Base-by-base conservation (phyloP, 2,888 invertebrate genomes). In the Pterostichus madidus region DNA sequence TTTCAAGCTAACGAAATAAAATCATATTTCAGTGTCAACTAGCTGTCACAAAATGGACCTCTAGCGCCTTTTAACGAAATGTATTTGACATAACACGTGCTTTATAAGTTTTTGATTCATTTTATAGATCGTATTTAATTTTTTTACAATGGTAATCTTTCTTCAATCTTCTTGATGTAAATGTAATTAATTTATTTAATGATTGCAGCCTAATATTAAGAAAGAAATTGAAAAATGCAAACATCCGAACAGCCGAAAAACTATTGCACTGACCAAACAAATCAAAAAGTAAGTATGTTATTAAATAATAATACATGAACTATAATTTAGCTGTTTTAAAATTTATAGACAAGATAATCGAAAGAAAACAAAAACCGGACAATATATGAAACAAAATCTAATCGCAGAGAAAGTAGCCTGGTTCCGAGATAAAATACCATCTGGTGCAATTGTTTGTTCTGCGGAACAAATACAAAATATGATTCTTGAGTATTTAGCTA, bases 231-330 rank as follows among this genome's bases (percentile, higher is more conserved):
- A 89, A 35, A 93, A 93, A 88, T 91, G 93, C 79, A 94, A 94
- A 87, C 97, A 97, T 90, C 97, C 97, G 0, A 96, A 96, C 89
- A 97, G 97, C 86, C 92, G 97, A 85, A 96, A 96, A 91, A 95
- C 96, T 0, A 91, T 93, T 84, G 94, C 94, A 7, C 89, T 96
- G 17, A 92, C 93, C 1, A 95, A 94, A 88, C 94, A 95, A 89
- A 91, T 93, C 6, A 93, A 94, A 85, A 95, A 92, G 92, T 93
- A 89, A 86, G 87, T 53, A 76, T 64, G 46, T 80, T 61, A 61
- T 79, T 31, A 61, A 11, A 17, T 46, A n/a, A 8, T 64, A 35
- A 31, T 13, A 75, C 61, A 31, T 78, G 24, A 49, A 81, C 71
- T 39, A 80, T 52, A 31, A 31, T 61, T 10, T 83, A 24, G 24